Evolutionary conservation across 2,888 invertebrate genomes (phyloP), one percentile per base, ranked within the genome.

Genomic region (Synergus itoensis): DNA sequence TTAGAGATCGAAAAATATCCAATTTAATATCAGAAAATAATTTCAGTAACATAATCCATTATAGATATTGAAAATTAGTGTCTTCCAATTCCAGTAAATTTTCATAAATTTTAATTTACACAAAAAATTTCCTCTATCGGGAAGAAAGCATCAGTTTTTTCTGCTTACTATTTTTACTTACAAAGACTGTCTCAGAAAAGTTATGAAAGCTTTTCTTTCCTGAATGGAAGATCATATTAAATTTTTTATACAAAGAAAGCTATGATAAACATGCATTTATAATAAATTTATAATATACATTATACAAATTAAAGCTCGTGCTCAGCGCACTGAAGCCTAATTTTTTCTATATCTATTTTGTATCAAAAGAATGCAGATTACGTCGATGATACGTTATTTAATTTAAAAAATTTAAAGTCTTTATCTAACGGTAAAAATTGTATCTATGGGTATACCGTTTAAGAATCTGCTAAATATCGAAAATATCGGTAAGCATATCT

Each of bases 391-490:
- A 62, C 62, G 21, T 12, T 11, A 4, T 28, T 18, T 14, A 9
- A 18, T 28, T 28, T 1, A 28, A 14, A 28, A 28, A 28, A 28
- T 5, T 62, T 21, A 12, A 28, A 21, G 21, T 40, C 18, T 65
- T 65, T 65, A 41, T 41, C n/a, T n/a, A 41, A 5, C 18, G 5
- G n/a, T 65, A 41, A 65, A 65, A 41, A 65, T 28, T 28, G 11
- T 41, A 65, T 41, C n/a, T 65, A 65, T 12, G 4, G 41, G 9
- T 11, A 41, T 41, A 41, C 18, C 11, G 41, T 3, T 40, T 18
- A 65, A 65, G 3, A 64, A 64, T 64, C 64, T 36, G 12, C 18
- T 65, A 41, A 41, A 65, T 65, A 65, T 65, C 12, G 12, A 65
- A 9, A 41, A 11, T 41, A 11, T 41, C n/a, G 41, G 36, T 63